phyloP scores from a whole-genome alignment of 2,888 invertebrate genomes.

The Volucella zonaria region DNA sequence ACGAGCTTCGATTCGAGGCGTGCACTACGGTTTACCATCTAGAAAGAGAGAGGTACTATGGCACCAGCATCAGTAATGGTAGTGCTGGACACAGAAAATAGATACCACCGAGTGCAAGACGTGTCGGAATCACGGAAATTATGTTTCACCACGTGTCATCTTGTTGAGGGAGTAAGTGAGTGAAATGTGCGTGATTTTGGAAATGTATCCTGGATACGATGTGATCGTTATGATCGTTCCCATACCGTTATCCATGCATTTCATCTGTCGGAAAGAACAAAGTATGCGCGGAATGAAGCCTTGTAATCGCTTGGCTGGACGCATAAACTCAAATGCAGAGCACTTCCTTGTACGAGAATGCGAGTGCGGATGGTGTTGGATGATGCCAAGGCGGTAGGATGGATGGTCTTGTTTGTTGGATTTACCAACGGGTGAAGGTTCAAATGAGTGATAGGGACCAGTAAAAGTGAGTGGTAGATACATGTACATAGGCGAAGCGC shows the following conservation, averaged over 20 bases:
- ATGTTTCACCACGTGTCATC: slow-evolving; percentile 66
- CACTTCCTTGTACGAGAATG: slow-evolving; percentile 41
- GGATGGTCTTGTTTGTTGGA: not conserved
- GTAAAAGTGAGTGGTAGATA: no score
- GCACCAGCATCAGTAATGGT: not conserved
- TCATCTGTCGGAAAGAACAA: slow-evolving; percentile 54
- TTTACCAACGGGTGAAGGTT: not conserved
- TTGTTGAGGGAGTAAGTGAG: slow-evolving; percentile 63
- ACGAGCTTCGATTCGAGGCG: slow-evolving; percentile 59
- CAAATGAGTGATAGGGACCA: no score
- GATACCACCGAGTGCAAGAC: slow-evolving; percentile 11
- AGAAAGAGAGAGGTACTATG: not conserved
- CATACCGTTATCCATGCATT: slow-evolving; percentile 28
- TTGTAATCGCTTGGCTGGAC: slow-evolving; percentile 21
- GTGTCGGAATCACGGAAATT: slow-evolving; percentile 68
- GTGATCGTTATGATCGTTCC: not conserved
- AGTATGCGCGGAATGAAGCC: slow-evolving; percentile 2
- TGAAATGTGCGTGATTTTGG: slow-evolving; percentile 61
- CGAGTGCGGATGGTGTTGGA: not conserved
- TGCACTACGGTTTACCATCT: slow-evolving; percentile 35
- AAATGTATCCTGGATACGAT: slow-evolving; percentile 58
- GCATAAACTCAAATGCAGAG: slow-evolving; percentile 26
- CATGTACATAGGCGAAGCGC: no score
- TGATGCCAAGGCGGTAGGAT: not conserved
- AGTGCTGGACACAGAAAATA: not conserved